A percentile compares a stretch with the other conserved stretches of the same genome.
Evolutionary conservation across 37 sponge, comb jelly and placozoan species (phyloP).

Genomic region (Oopsacas minuta): DNA sequence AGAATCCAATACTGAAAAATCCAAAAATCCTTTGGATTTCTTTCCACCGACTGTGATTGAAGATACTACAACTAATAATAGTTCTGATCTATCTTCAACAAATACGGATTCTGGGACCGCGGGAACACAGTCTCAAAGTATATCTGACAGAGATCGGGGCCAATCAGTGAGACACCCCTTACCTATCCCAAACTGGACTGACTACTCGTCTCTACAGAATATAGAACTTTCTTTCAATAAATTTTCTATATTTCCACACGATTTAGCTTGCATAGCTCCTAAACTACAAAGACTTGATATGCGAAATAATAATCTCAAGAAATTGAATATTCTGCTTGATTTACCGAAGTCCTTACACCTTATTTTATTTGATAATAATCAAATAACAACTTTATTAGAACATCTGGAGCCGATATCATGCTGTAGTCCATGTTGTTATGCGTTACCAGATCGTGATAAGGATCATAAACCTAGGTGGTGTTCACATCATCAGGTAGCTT

Average conservation of each 20-base stretch:
- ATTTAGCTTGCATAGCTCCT: not conserved
- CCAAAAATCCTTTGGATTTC: not conserved
- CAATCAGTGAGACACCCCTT: not conserved
- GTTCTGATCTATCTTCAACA: not conserved
- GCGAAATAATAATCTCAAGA: not conserved
- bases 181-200: not conserved
- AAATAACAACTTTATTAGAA: not conserved
- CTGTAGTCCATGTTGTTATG: not conserved
- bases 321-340: not conserved
- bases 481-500: not conserved
- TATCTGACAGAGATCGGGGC: not conserved
- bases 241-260: not conserved
- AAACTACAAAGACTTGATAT: not conserved
- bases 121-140: not conserved
- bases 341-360: not conserved
- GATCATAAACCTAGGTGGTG: not conserved
- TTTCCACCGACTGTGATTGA: not conserved
- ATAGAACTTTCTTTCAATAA: conserved; percentile 5
- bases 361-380: not conserved
- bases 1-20: not conserved
- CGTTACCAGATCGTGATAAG: not conserved
- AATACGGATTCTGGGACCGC: not conserved
- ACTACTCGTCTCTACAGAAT: not conserved
- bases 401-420: not conserved
- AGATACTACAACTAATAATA: not conserved